These are phyloP conservation scores for Chromis chromis DNA, from an alignment of 2,797 vertebrate genomes.

Conservation along the genomic window DNA sequence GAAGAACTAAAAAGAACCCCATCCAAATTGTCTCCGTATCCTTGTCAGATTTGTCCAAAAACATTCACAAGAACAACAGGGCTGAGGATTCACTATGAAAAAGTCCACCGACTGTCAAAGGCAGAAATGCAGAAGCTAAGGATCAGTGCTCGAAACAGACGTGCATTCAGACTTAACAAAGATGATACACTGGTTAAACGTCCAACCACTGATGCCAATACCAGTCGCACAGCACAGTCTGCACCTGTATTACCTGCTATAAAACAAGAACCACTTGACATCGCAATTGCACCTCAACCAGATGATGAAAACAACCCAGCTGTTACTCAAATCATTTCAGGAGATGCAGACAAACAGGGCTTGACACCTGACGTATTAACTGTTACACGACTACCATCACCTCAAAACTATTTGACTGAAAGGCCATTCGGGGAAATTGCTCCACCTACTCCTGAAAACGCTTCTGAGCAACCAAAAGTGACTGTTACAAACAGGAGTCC, in stretches of 20 bases:
- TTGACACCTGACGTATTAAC: conserved; percentile 59
- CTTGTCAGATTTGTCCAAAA: conserved; percentile 95
- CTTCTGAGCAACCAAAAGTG: conserved; percentile 46
- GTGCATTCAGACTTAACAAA: conserved; percentile 70
- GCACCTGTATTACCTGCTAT: conserved; percentile 46
- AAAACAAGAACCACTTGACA: conserved; percentile 81
- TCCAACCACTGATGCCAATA: conserved; percentile 39
- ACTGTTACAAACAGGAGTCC: conserved; percentile 53
- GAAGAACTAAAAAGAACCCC: conserved; percentile 96
- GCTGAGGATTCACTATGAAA: conserved; percentile 96
- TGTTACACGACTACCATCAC: conserved; percentile 75
- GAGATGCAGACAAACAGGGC: conserved; percentile 39
- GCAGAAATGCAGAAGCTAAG: conserved; percentile 93
- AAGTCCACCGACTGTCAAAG: conserved; percentile 94
- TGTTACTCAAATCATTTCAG: conserved; percentile 41
- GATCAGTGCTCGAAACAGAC: conserved; percentile 83
- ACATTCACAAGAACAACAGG: conserved; percentile 99
- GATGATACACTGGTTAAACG: conserved; percentile 15
- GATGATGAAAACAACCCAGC: conserved; percentile 51
- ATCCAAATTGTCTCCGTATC: conserved; percentile 94
- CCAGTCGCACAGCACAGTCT: conserved; percentile 11
- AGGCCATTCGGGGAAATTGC: conserved; percentile 44
- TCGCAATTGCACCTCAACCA: conserved; percentile 72
- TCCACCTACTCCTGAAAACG: conserved; percentile 33
- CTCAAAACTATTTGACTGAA: conserved; percentile 68